Conservation (phyloP, 1,140 invertebrate species). For the Ectropis grisescens region DNA sequence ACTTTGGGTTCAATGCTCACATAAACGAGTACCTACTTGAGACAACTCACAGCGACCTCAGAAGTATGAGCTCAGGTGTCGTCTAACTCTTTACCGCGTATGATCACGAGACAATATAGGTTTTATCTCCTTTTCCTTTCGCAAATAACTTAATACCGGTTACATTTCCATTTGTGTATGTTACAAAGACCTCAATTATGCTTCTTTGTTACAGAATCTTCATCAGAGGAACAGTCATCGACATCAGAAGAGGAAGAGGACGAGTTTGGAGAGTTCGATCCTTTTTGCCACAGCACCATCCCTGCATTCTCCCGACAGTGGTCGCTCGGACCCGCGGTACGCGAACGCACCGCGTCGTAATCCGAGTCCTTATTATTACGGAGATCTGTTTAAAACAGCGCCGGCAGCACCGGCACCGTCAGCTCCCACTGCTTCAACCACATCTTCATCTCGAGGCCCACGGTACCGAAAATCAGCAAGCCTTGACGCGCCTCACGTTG, state of each 20-base stretch:
- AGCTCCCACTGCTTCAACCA: slow-evolving; percentile 43
- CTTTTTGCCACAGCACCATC: slow-evolving; percentile 57
- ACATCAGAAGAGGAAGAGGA: slow-evolving; percentile 57
- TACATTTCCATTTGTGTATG: neutral
- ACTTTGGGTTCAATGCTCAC: too few relatives aligned
- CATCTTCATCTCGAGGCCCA: slow-evolving; percentile 51
- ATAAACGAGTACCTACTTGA: slow-evolving; percentile 51
- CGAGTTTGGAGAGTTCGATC: slow-evolving; percentile 62
- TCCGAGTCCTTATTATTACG: slow-evolving; percentile 84
- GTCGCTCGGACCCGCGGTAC: slow-evolving; percentile 65
- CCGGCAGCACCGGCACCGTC: slow-evolving; percentile 37
- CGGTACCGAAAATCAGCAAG: slow-evolving; percentile 75
- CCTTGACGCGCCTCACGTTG: slow-evolving; percentile 75
- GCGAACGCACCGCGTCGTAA: slow-evolving; percentile 73
- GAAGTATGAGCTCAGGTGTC: slow-evolving; percentile 19
- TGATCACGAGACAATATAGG: too few relatives aligned
- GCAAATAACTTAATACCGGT: neutral
- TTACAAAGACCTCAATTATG: slow-evolving; percentile 1
- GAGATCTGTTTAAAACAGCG: slow-evolving; percentile 76
- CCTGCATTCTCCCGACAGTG: slow-evolving; percentile 58
- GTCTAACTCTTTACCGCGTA: too few relatives aligned
- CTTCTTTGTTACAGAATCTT: slow-evolving; percentile 53
- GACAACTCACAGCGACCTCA: slow-evolving; percentile 32
- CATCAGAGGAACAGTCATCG: slow-evolving; percentile 51
- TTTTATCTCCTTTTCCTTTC: neutral